phyloP scores from a whole-genome alignment of 2,113 vertebrate species.

The Haemorhous mexicanus region DNA sequence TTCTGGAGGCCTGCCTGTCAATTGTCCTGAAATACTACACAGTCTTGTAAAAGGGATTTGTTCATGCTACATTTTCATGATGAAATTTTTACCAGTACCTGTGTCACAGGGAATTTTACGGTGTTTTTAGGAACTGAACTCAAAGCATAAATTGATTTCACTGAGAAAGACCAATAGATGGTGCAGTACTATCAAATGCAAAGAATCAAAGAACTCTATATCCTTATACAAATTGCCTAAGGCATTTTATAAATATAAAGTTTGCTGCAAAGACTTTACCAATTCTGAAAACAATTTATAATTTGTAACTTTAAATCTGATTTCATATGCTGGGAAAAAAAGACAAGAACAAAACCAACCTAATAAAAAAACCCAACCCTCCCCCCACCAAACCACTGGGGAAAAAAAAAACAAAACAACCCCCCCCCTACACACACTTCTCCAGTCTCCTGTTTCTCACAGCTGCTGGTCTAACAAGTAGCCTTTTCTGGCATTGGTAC shows the following conservation, averaged over 20 bases:
- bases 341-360: neutral
- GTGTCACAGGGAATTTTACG: neutral
- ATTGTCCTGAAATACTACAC: neutral
- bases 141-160: neutral
- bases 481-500: neutral
- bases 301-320: neutral
- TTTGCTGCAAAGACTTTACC: neutral
- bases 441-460: neutral
- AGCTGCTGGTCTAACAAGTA: neutral
- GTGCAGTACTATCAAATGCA: constrained; percentile 10
- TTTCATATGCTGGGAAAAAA: neutral
- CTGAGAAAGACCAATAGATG: neutral
- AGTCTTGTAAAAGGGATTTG: neutral
- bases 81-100: neutral
- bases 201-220: neutral
- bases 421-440: neutral
- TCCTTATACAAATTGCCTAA: neutral
- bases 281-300: neutral
- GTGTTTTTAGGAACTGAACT: neutral
- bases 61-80: neutral
- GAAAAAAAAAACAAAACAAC: neutral
- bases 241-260: neutral
- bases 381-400: neutral
- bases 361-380: neutral
- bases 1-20: neutral